phyloP scores from a whole-genome alignment of 2,888 invertebrate genomes.

The Endomychus coccineus region DNA sequence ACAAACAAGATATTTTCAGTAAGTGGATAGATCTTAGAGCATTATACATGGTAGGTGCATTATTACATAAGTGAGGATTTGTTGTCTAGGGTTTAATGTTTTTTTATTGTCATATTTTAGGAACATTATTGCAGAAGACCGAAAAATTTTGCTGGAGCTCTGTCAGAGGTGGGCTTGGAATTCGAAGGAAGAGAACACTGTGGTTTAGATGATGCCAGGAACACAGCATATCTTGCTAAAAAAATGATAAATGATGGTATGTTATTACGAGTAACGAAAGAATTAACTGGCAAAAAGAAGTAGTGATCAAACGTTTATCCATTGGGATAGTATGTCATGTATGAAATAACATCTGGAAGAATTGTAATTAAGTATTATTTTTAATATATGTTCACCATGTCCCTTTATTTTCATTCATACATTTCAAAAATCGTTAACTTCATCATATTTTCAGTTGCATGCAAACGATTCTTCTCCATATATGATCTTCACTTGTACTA shows the following conservation, averaged over 20 bases:
- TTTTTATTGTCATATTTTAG: slow-evolving; percentile 30
- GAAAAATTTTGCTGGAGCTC: slow-evolving; percentile 48
- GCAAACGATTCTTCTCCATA: no score
- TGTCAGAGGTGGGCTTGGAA: slow-evolving; percentile 49
- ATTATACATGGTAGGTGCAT: slow-evolving; percentile 41
- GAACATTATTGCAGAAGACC: slow-evolving; percentile 51
- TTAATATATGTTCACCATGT: no score
- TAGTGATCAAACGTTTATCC: no score
- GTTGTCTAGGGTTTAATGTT: background rate
- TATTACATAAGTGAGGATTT: background rate
- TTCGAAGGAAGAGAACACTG: slow-evolving; percentile 56
- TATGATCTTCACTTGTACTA: no score
- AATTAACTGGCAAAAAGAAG: no score
- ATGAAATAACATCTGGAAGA: no score
- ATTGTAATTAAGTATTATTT: no score
- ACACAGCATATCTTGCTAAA: slow-evolving; percentile 51
- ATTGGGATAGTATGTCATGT: no score
- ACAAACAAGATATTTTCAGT: slow-evolving; percentile 47
- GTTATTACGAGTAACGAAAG: slow-evolving; percentile 38
- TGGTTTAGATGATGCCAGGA: slow-evolving; percentile 55
- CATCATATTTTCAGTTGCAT: no score
- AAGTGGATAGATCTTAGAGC: slow-evolving; percentile 54
- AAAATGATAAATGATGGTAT: slow-evolving; percentile 54
- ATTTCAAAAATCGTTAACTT: no score
- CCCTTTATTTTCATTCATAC: no score